Evolutionary conservation across 1,140 invertebrate species (phyloP), one percentile per base, ranked within the genome.

Genomic region (Drosophila neocordata): DNA sequence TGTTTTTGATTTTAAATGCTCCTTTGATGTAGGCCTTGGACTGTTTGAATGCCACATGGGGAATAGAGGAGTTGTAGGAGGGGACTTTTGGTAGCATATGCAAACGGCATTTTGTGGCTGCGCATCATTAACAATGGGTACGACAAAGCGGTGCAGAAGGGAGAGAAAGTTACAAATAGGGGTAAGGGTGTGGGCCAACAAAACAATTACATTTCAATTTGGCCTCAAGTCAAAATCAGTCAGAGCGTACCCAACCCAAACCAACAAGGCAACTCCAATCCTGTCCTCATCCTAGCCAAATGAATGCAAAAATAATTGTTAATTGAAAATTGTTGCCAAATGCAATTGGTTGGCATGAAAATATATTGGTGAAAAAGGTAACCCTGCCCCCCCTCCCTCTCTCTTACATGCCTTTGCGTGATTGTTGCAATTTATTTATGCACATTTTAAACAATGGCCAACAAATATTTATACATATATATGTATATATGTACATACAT

Each of bases 161-260:
- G n/a, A 22, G 72, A 24, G 58, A 18, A 35, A 20, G 55, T 27
- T 61, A 13, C 31, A 11, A 1, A 20, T 24, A 24, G 15, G 7
- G 37, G 15, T 27, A 48, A 1, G 13, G 0, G 34, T 5, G 15
- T 8, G 72, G 22, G 60, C 62, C 66, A 73, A 78, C 65, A 88
- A 77, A 87, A 87, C 82, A 87, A 87, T 87, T 87, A 87, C 82
- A 87, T 88, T 87, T 87, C 83, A 87, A 87, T 87, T 87, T 87
- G 72, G 70, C 71, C 41, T 56, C 55, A 82, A 82, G 82, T 85
- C 82, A 85, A 72, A 85, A 82, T 82, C 82, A 85, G 82, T 66
- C 71, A 76, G 66, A 6, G 4, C 27, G 7, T n/a, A 31, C 27
- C 41, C 59, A 69, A 55, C 44, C 73, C 27, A 31, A 31, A 6